Evolutionary conservation across 2,113 vertebrate species (phyloP).

Genomic region (Triplophysa siluroides): DNA sequence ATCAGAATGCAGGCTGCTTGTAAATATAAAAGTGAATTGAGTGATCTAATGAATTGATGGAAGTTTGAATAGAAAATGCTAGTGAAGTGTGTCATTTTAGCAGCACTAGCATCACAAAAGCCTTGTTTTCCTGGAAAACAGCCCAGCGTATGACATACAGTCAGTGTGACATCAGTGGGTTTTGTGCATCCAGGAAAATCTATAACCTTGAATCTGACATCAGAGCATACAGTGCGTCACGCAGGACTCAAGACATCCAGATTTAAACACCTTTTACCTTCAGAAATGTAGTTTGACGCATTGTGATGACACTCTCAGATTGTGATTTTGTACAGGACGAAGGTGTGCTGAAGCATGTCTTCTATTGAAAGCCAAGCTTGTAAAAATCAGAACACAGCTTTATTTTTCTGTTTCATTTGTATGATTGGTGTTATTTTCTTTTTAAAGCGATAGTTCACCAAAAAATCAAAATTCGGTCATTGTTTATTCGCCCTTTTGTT

Average conservation of each 20-base stretch:
- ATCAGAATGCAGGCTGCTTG: not conserved
- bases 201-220: constrained; percentile 21
- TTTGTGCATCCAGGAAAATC: not conserved
- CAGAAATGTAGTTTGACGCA: constrained; percentile 21
- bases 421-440: not conserved
- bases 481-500: too few relatives aligned
- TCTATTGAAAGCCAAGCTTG: not conserved
- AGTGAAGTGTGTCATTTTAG: too few relatives aligned
- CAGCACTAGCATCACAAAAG: not conserved
- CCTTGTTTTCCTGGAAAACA: constrained; percentile 6
- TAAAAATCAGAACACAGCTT: not conserved
- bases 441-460: not conserved
- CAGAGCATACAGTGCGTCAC: constrained; percentile 30
- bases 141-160: not conserved
- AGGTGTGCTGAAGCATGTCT: not conserved
- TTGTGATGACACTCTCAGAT: not conserved
- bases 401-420: not conserved
- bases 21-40: constrained; percentile 1
- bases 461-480: too few relatives aligned
- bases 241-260: not conserved
- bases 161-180: constrained; percentile 1
- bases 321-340: not conserved
- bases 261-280: constrained; percentile 2
- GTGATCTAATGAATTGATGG: not conserved
- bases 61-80: not conserved